Evolutionary conservation across 2,888 invertebrate species (phyloP).

Genomic region (Ramazzottius varieornatus): DNA sequence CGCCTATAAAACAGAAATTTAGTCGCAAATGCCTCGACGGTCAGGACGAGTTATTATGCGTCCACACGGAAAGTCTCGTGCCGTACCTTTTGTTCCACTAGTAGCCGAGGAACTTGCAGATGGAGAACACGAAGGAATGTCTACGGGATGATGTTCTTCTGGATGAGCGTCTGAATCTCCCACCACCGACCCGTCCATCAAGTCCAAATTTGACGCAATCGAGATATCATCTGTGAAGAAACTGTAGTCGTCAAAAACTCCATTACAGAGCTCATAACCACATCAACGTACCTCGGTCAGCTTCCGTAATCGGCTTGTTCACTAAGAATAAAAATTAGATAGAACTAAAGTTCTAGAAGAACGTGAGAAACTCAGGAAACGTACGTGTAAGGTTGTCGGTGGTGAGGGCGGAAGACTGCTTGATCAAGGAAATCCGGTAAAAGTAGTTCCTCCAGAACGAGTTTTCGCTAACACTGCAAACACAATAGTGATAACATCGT

Average conservation of each 20-base stretch:
- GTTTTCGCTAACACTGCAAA: constrained; percentile 32
- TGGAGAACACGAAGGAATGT: background rate
- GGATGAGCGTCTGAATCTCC: background rate
- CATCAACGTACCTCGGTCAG: background rate
- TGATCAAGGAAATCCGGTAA: constrained; percentile 89
- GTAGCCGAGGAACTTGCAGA: too few species aligned
- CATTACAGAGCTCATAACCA: background rate
- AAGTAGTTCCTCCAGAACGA: constrained; percentile 96
- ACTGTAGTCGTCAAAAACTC: background rate
- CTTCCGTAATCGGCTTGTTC: background rate
- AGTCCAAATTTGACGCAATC: background rate
- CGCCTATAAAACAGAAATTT: background rate
- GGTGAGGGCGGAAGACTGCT: constrained; percentile 69
- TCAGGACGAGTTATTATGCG: too few species aligned
- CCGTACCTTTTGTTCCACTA: too few species aligned
- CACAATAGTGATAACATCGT: background rate
- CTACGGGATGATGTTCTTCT: background rate
- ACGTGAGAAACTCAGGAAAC: too few species aligned
- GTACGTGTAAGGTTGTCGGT: too few species aligned
- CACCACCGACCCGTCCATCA: constrained; percentile 1
- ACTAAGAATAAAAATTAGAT: too few species aligned
- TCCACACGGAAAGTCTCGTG: too few species aligned
- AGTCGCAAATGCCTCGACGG: background rate
- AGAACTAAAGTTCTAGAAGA: too few species aligned
- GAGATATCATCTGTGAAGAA: background rate